Base-by-base conservation (phyloP, 92 coral and sea anemone species). In the Epizoanthus stellaris region DNA sequence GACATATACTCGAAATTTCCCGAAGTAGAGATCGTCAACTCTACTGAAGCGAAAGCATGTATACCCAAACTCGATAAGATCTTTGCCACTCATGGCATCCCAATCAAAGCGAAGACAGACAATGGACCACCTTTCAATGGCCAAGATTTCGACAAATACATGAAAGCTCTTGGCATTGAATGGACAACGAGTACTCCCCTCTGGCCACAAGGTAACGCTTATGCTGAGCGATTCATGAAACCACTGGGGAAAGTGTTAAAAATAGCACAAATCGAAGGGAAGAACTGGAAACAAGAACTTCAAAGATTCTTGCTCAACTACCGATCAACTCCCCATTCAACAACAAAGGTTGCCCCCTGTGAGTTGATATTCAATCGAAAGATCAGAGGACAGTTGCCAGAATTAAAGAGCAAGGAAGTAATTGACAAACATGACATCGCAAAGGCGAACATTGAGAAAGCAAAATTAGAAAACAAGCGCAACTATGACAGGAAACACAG, bases 241-340 rank as follows among this genome's bases (percentile, higher is more conserved):
- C 81, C 86, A 70, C 62, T 81, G 15, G 86, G 73, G 42, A 80
- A 87, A 49, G 38, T 87, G 25, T 20, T 80, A 13, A 80, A 80
- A 80, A 67, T 85, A 57, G 65, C 85, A 4, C 49, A 7, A 34
- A n/a, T 68, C 9, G 80, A 80, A 54, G 80, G 85, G 23, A 86
- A 76, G 39, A 85, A 85, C 52, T 85, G 83, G 88, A 85, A 58
- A 85, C 84, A 85, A 85, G 88, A 86, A 59, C 89, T 77, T 30
- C 85, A 86, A 68, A 65, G 85, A 70, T 86, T 79, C 43, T 68
- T 86, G n/a, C 70, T 77, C 36, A 77, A 66, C 52, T 79, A 86
- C 60, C 80, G 89, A 17, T 76, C 89, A 67, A 77, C 85, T 66
- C 88, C 82, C 19, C 83, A 73, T 84, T 60, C 65, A 62, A 73